Evolutionary conservation across 2,888 invertebrate genomes (phyloP).

Genomic region (Plebejus argus): DNA sequence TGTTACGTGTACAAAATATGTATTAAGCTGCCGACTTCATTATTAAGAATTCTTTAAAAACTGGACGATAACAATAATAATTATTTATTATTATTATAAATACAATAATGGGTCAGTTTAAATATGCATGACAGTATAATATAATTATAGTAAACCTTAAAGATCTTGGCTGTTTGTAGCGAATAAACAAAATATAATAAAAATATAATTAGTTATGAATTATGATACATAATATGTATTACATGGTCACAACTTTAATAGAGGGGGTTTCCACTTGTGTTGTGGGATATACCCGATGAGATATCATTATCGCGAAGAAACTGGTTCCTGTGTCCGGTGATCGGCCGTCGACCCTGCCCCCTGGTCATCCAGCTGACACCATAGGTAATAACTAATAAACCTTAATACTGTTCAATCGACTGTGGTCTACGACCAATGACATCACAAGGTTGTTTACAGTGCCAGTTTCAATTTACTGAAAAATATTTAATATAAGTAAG

Average conservation of each 20-base stretch:
- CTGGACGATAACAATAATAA: not conserved
- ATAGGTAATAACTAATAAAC: slow-evolving; percentile 47
- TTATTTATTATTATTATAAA: no score
- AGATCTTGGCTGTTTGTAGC: no score
- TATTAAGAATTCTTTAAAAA: not conserved
- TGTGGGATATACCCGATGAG: slow-evolving; percentile 24
- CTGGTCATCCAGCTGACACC: slow-evolving; percentile 60
- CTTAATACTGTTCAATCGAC: slow-evolving; percentile 36
- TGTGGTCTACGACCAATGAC: slow-evolving; percentile 33
- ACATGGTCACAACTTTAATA: not conserved
- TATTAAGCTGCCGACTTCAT: not conserved
- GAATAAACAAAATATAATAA: no score
- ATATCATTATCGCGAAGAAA: slow-evolving; percentile 57
- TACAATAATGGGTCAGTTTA: no score
- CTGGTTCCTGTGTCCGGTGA: slow-evolving; percentile 65
- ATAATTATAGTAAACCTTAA: no score
- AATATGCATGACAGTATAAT: no score
- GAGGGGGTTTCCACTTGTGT: slow-evolving; percentile 9
- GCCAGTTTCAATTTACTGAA: not conserved
- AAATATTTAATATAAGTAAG: no score
- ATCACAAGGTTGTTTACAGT: not conserved
- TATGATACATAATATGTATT: no score
- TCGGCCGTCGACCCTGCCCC: slow-evolving; percentile 69
- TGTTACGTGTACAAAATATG: not conserved
- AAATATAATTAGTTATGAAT: not conserved